Base-by-base conservation (phyloP, 1,140 invertebrate genomes). In the Anoplolepis gracilipes region DNA sequence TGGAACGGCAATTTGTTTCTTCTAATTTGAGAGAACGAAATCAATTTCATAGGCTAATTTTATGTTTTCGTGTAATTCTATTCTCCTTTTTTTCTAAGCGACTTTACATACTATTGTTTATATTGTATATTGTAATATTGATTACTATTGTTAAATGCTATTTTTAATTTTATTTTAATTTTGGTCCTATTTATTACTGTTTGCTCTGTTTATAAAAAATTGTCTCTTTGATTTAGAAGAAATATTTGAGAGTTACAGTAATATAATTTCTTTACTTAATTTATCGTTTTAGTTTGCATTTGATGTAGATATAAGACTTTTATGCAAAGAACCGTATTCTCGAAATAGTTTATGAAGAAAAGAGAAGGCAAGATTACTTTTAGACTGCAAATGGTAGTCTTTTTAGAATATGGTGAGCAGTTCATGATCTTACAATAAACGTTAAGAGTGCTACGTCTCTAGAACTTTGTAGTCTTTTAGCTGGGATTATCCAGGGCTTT, bases 381-480 rank as follows among this genome's bases (percentile, higher is more conserved):
- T 6, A 13, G 2, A 39, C 28, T 55, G 30, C 62, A 69, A 82
- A 82, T 73, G 53, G 53, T 39, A 61, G 28, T 72, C 67, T 61
- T 39, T 82, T 59, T 82, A 72, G 64, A 79, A 55, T 13, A 70
- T 5, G 53, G 22, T 30, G 77, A 69, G 25, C 67, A 73, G 67
- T 72, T 73, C 65, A 61, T 82, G 67, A 82, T 61, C 78, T 82
- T 42, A 81, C 49, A 65, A 70, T 81, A 72, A 81, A 72, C 25
- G 78, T 59, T 61, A 42, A 81, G 53, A 81, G 49, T 55, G 70
- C 65, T 59, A 59, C 19, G 36, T 42, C 78, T 46, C 67, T 25
- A 30, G 65, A 82, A 73, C 67, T 82, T 82, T 82, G 53, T 82
- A 82, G 67, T 82, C 53, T 73, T 82, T 73, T 73, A 82, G 36